phyloP scores from a whole-genome alignment of 2,113 vertebrate species.

The Bubo scandiacus region DNA sequence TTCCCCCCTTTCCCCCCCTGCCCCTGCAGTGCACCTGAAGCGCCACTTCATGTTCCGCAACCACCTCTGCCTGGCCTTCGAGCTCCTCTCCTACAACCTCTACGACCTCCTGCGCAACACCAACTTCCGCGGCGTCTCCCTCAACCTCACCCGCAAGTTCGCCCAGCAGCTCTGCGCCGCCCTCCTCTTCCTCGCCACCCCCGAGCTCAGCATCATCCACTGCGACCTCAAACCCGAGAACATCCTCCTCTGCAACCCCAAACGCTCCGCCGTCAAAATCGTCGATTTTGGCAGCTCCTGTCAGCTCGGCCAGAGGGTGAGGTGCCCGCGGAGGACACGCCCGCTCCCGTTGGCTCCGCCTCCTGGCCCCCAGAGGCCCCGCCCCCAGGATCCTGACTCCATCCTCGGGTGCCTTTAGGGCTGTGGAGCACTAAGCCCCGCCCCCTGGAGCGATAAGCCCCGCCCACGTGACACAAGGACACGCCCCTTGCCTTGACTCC shows the following conservation, averaged over 20 bases:
- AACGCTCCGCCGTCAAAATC: slow-evolving; percentile 93
- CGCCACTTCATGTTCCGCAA: slow-evolving; percentile 98
- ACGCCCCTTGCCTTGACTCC: too few species aligned
- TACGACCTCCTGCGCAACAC: slow-evolving; percentile 94
- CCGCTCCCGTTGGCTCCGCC: too few species aligned
- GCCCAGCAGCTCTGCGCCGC: slow-evolving; percentile 96
- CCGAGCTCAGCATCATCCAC: slow-evolving; percentile 96
- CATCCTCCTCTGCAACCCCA: slow-evolving; percentile 94
- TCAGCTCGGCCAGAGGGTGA: slow-evolving; percentile 91
- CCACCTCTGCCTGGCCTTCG: slow-evolving; percentile 96
- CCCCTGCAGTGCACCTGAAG: too few species aligned
- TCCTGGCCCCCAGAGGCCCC: too few species aligned
- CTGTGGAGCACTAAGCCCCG: too few species aligned
- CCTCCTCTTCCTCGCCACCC: slow-evolving; percentile 92
- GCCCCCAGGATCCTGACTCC: too few species aligned
- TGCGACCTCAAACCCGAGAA: slow-evolving; percentile 97
- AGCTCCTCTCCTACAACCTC: slow-evolving; percentile 94
- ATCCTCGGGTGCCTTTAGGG: too few species aligned
- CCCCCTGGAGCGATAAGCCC: too few species aligned
- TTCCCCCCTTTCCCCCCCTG: too few species aligned
- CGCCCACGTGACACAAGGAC: too few species aligned
- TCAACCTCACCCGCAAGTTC: slow-evolving; percentile 93
- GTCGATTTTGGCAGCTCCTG: slow-evolving; percentile 95
- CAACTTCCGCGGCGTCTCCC: slow-evolving; percentile 92
- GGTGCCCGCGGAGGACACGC: not conserved